phyloP scores from a whole-genome alignment of 1,140 invertebrate genomes.

The Trichonephila inaurata region DNA sequence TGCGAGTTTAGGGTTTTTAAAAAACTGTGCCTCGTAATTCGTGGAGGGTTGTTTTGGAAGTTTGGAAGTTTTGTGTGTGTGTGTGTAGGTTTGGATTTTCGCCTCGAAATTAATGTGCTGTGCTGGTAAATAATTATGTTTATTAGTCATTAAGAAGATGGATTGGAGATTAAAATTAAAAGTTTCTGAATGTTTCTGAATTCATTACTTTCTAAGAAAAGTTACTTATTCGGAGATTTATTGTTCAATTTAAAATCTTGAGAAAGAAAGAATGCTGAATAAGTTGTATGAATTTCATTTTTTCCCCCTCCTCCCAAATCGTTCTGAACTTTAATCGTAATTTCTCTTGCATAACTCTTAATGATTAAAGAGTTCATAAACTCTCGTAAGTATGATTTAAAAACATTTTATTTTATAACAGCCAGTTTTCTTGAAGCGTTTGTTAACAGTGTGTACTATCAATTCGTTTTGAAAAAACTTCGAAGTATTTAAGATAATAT shows the following conservation, averaged over 20 bases:
- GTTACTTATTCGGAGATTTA: not conserved
- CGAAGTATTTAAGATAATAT: too few relatives aligned
- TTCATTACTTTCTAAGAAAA: not conserved
- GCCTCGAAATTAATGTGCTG: not conserved
- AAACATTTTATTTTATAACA: too few relatives aligned
- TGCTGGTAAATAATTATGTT: not conserved
- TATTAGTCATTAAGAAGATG: conserved; percentile 10
- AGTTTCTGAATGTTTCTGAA: not conserved
- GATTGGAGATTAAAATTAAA: conserved; percentile 23
- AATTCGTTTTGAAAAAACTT: too few relatives aligned
- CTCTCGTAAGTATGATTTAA: too few relatives aligned
- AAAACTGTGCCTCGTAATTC: not conserved
- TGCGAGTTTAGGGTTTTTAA: not conserved
- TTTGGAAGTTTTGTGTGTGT: not conserved
- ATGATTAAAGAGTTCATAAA: too few relatives aligned
- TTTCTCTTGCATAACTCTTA: too few relatives aligned
- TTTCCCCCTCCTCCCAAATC: too few relatives aligned
- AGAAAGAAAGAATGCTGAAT: not conserved
- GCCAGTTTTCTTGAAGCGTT: too few relatives aligned
- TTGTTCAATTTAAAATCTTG: not conserved
- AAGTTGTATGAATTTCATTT: too few relatives aligned
- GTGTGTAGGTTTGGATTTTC: not conserved
- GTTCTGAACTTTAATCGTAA: too few relatives aligned
- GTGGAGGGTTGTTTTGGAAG: not conserved
- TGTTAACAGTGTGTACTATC: too few relatives aligned